A percentile compares a stretch with the other conserved stretches of the same genome.
These are phyloP conservation scores for Arrhamphus sclerolepis DNA, from an alignment of 2,797 vertebrate species.

Conservation along the genomic window DNA sequence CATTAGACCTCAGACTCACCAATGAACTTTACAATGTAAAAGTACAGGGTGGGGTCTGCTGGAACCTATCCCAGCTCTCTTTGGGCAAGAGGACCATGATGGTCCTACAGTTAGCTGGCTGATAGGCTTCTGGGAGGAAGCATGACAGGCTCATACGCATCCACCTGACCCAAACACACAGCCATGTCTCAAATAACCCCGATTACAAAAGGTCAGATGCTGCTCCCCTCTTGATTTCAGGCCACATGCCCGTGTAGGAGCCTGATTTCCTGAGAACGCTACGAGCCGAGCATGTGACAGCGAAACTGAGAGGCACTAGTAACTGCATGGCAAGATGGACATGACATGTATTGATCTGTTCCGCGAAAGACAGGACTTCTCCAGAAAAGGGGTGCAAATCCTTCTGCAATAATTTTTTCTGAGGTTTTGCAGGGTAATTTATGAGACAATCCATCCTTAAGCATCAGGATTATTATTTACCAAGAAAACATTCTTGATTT, in stretches of 20 bases:
- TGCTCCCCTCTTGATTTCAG: constrained; percentile 48
- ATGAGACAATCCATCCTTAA: not conserved
- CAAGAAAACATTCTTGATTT: too few species aligned
- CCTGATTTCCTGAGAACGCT: constrained; percentile 58
- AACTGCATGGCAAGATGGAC: constrained; percentile 11
- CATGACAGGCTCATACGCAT: constrained; percentile 4
- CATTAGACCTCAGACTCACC: too few species aligned
- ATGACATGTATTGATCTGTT: constrained; percentile 43
- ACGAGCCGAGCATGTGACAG: constrained; percentile 46
- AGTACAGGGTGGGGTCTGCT: too few species aligned
- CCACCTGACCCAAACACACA: constrained; percentile 26
- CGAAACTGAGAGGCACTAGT: too few species aligned
- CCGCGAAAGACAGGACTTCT: constrained; percentile 27
- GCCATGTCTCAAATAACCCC: constrained; percentile 44
- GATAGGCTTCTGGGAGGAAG: not conserved
- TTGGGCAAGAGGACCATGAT: too few species aligned
- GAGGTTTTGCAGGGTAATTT: not conserved
- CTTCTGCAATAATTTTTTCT: not conserved
- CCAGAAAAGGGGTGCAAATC: constrained; percentile 13
- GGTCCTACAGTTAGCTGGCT: too few species aligned
- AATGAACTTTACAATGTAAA: too few species aligned
- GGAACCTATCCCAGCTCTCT: too few species aligned
- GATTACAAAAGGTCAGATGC: constrained; percentile 51
- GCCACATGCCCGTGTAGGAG: constrained; percentile 30
- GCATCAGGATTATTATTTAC: not conserved